These are phyloP conservation scores for Tichodroma muraria DNA, from an alignment of 2,113 vertebrate species.

Conservation along the genomic window DNA sequence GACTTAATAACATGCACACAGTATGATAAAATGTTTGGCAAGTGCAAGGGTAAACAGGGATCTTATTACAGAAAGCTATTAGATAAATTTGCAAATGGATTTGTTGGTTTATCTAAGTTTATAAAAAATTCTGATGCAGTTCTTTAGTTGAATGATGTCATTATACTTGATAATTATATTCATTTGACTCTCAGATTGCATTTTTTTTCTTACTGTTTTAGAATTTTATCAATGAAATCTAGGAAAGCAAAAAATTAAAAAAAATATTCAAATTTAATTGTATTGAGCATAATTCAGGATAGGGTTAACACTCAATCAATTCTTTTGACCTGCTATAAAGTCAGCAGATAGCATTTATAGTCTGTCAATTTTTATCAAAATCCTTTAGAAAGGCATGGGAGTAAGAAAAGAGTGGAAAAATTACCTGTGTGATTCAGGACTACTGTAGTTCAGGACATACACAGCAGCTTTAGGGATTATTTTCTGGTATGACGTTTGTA, in stretches of 20 bases:
- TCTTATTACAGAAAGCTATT: not conserved
- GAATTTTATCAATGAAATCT: not conserved
- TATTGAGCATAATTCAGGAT: not conserved
- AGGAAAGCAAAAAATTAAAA: not conserved
- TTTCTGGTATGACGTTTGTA: not conserved
- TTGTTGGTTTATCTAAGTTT: conserved; percentile 13
- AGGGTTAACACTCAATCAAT: not conserved
- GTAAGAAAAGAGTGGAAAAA: not conserved
- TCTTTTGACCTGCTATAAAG: not conserved
- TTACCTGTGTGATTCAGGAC: not conserved
- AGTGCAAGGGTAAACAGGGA: not conserved
- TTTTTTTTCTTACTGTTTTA: not conserved
- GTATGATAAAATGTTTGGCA: not conserved
- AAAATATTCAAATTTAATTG: not conserved
- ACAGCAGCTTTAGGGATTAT: not conserved
- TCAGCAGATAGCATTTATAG: not conserved
- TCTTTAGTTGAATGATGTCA: not conserved
- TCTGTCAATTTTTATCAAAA: not conserved
- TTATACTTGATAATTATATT: not conserved
- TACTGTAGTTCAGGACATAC: fast-evolving
- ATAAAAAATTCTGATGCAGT: not conserved
- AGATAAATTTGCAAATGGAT: conserved; percentile 13
- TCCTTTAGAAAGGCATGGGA: not conserved
- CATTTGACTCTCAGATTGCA: not conserved
- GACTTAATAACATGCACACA: not conserved